Percentiles rank a stretch among this genome's conserved stretches.
Evolutionary conservation across 2,113 vertebrate species (phyloP).

Genomic region (Microtus richardsoni): DNA sequence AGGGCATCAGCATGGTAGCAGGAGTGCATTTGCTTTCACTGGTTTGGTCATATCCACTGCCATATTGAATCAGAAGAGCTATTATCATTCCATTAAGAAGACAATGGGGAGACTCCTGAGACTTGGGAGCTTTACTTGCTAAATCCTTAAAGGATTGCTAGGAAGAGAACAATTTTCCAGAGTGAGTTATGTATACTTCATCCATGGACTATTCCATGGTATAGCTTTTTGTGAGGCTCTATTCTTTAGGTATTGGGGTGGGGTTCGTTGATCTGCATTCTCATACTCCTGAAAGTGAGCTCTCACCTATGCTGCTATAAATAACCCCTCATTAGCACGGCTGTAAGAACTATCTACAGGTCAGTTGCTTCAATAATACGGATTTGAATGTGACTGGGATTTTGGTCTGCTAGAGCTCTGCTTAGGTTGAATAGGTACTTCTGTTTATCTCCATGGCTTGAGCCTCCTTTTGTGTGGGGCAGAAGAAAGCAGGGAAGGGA

Average conservation of each 20-base stretch:
- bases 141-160: not conserved
- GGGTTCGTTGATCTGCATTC: not conserved
- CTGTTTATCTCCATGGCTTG: not conserved
- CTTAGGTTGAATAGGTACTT: not conserved
- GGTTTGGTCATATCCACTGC: not conserved
- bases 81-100: not conserved
- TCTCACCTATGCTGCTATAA: not conserved
- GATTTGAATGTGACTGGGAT: not conserved
- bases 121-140: too few species aligned
- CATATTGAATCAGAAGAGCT: not conserved
- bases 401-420: too few species aligned
- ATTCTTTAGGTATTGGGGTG: accelerated
- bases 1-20: not conserved
- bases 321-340: too few species aligned
- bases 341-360: not conserved
- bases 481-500: not conserved
- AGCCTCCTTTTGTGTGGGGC: not conserved
- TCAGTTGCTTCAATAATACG: not conserved
- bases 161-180: not conserved
- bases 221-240: too few species aligned
- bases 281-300: not conserved
- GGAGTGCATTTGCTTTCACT: not conserved
- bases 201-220: not conserved
- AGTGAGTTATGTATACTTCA: too few species aligned
- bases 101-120: not conserved